Conservation (phyloP, 1,140 invertebrate species). For the Lepeophtheirus salmonis region DNA sequence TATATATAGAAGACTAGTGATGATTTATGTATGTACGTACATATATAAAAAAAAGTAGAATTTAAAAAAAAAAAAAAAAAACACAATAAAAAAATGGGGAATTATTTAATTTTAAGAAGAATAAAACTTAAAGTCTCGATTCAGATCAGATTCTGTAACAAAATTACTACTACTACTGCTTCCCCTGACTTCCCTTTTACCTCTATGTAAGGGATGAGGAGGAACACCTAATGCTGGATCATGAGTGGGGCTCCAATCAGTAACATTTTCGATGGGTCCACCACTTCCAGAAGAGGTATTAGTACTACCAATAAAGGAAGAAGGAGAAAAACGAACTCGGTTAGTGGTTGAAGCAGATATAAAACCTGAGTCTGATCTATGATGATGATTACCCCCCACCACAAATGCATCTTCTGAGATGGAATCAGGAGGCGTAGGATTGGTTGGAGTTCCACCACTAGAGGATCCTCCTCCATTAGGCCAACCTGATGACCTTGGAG, state of each 20-base stretch:
- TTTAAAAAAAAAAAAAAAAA: too few species aligned
- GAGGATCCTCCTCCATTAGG: conserved; percentile 38
- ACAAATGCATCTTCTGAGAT: conserved; percentile 57
- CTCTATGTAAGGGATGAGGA: not conserved
- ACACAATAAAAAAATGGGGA: too few species aligned
- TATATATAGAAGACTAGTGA: too few species aligned
- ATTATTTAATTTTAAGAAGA: too few species aligned
- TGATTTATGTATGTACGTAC: too few species aligned
- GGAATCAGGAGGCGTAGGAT: conserved; percentile 58
- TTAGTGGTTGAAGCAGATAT: conserved; percentile 33
- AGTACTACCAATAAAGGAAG: conserved; percentile 27
- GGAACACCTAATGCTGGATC: not conserved
- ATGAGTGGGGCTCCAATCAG: conserved; percentile 10
- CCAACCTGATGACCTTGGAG: too few species aligned
- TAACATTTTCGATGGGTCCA: conserved; percentile 1
- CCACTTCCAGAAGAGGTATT: too few species aligned
- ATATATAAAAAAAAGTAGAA: too few species aligned
- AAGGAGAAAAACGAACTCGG: conserved; percentile 60
- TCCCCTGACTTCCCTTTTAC: not conserved
- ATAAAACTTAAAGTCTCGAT: conserved; percentile 12
- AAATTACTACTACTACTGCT: not conserved
- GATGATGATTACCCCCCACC: conserved; percentile 47
- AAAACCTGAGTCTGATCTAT: conserved; percentile 36
- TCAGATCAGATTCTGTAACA: conserved; percentile 2
- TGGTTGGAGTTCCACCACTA: conserved; percentile 45